Evolutionary conservation across 2,888 invertebrate species (phyloP).

Genomic region (Coremacera marginata): DNA sequence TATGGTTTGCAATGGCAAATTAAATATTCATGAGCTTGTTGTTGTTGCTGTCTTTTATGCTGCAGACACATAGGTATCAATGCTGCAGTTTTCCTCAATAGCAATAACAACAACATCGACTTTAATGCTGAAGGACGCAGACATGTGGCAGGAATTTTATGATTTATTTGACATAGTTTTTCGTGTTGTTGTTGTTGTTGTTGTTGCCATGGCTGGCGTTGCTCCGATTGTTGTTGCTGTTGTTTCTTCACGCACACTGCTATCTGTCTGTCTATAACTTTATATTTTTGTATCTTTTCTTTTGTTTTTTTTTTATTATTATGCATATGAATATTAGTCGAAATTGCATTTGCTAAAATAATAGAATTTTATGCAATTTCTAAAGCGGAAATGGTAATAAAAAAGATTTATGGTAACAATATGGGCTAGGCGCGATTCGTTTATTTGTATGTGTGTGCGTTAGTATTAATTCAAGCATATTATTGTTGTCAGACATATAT

Average conservation of each 20-base stretch:
- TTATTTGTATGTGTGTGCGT: background rate
- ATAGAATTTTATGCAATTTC: conserved; percentile 59
- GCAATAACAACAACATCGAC: conserved; percentile 24
- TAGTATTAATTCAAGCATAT: background rate
- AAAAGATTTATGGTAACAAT: conserved; percentile 57
- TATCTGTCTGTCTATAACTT: background rate
- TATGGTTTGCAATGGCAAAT: conserved; percentile 31
- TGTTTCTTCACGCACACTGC: background rate
- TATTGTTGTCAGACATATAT: background rate
- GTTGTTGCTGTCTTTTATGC: background rate
- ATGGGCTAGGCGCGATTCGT: conserved; percentile 51
- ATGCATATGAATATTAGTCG: conserved; percentile 54
- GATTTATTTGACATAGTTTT: conserved; percentile 65
- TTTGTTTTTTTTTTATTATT: background rate
- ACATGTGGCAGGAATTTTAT: conserved; percentile 54
- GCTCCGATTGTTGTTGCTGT: background rate
- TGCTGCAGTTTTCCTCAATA: background rate
- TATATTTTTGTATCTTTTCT: background rate
- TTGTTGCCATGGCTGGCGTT: conserved; percentile 10
- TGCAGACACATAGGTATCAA: conserved; percentile 2
- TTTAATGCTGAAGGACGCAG: conserved; percentile 40
- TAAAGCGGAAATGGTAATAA: conserved; percentile 56
- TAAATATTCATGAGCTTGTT: conserved; percentile 46
- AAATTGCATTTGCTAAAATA: conserved; percentile 61
- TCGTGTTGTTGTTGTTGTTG: conserved; percentile 29